Conservation (phyloP, 2,888 invertebrate genomes). For the Drosophila multiciliata region DNA sequence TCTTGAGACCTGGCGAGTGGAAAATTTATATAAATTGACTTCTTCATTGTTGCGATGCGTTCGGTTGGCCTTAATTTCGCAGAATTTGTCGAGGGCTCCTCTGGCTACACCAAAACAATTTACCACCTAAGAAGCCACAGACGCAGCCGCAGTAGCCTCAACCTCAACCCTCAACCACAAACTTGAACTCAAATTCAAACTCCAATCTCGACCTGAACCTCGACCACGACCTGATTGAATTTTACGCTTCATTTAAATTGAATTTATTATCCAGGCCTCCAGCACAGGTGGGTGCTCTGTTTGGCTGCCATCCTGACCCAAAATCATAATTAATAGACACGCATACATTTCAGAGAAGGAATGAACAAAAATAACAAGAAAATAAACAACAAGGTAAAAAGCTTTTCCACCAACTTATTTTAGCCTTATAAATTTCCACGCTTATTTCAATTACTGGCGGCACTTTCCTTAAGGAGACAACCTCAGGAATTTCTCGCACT, state of each 20-base stretch:
- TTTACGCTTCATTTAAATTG: slow-evolving; percentile 82
- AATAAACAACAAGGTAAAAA: slow-evolving; percentile 41
- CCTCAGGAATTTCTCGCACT: slow-evolving; percentile 72
- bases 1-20: slow-evolving; percentile 52
- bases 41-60: slow-evolving; percentile 75
- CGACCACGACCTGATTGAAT: slow-evolving; percentile 76
- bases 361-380: slow-evolving; percentile 6
- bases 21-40: slow-evolving; percentile 82
- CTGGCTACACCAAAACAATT: slow-evolving; percentile 57
- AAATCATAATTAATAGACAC: slow-evolving; percentile 77
- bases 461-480: slow-evolving; percentile 45
- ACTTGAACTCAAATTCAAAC: slow-evolving; percentile 29
- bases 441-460: slow-evolving; percentile 75
- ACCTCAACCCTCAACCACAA: slow-evolving; percentile 15
- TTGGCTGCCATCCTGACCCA: slow-evolving; percentile 39
- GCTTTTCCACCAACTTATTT: slow-evolving; percentile 49
- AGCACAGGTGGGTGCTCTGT: slow-evolving; percentile 58
- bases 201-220: slow-evolving; percentile 33
- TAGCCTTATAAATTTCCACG: slow-evolving; percentile 73
- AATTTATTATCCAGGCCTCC: slow-evolving; percentile 70
- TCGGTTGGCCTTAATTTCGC: slow-evolving; percentile 70
- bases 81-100: slow-evolving; percentile 62
- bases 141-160: slow-evolving; percentile 66
- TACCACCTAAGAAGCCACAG: slow-evolving; percentile 77
- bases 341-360: slow-evolving; percentile 54